Evolutionary conservation across 2,888 invertebrate genomes (phyloP), one percentile per base, ranked within the genome.

Genomic region (Geotrupes spiniger): DNA sequence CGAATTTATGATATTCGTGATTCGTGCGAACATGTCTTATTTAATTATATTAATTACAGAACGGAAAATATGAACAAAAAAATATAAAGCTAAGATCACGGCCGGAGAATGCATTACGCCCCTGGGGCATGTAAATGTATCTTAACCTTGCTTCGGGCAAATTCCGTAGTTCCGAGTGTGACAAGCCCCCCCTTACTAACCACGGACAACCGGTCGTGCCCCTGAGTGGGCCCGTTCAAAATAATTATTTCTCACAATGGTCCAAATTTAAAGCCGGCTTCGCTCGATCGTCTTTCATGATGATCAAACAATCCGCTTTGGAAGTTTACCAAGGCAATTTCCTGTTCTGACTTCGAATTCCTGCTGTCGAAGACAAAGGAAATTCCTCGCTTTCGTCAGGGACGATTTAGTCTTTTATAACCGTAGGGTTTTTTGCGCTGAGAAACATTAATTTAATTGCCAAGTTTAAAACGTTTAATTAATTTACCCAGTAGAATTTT

Each of bases 331-430:
- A 54, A 53, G 52, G 49, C 59, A 65, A 66, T 68, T 69, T 68
- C 67, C 68, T 57, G 55, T 51, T 47, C 52, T 49, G 38, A 14
- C 49, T 14, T 28, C 49, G 48, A 46, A n/a, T 63, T 68, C 67
- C 68, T 59, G 57, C 65, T 67, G 68, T 37, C 29, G 9, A 43
- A 61, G 66, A 68, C 68, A 68, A 65, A 57, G 47, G 58, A 14
- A 33, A 33, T 15, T 33, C 15, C 12, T 10, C 4, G 4, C 33
- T 33, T 33, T 33, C 15, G 21, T 21, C 3, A 21, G 21, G 3
- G 21, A 21, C 21, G 21, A 21, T 21, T 21, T 21, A 3, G 6
- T 21, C 6, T 3, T 21, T 4, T 6, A 21, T 21, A 6, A 21
- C 21, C 3, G 6, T 3, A 6, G 6, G 6, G 4, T 21, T 21